Evolutionary conservation across 2,113 vertebrate species (phyloP), one percentile per base, ranked within the genome.

Genomic region (Eulemur rufifrons): DNA sequence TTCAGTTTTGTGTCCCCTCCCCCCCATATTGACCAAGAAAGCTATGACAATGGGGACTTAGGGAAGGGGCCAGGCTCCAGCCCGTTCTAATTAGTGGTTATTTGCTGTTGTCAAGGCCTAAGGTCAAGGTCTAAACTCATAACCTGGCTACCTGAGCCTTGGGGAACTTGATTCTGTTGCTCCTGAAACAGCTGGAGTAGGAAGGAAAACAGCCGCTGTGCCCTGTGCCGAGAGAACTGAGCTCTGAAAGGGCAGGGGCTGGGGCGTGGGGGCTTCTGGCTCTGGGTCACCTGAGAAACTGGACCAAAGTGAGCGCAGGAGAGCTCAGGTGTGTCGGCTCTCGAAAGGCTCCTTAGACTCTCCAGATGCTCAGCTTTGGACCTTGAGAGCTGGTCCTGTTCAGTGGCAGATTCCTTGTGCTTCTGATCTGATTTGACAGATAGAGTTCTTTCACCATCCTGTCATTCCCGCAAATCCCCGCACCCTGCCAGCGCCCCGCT

Each of bases 161-260:
- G 29, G 83, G 74, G 50, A 45, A 50, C 50, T 80, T 13, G 69
- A 66, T 68, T 78, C 84, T 68, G 18, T 81, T 93, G 83, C 42
- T 93, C 59, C 54, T 13, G 0, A 82, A 52, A 39, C 15, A 78
- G 59, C 52, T 73, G 3, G 50, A 54, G 13, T 14, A 32, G 80
- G 74, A 63, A 71, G 45, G 56, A 50, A 27, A 50, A 12, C 6
- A 11, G 37, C 29, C 32, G 37, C 68, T 20, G 1, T 52, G 76
- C 63, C 9, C 68, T 20, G 1, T 52, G 76, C 63, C 9, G 23
- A 32, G n/a, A 42, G 47, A 14, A 5, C 29, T n/a, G 78, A 18
- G 9, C 52, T 47, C 64, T n/a, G 5, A 13, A n/a, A 3, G n/a
- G 54, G 45, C 15, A 1, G 9, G 18, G 37, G 14, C 27, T 29